Evolutionary conservation across 2,797 vertebrate genomes (phyloP).

Genomic region (Gymnoscopelus braueri): DNA sequence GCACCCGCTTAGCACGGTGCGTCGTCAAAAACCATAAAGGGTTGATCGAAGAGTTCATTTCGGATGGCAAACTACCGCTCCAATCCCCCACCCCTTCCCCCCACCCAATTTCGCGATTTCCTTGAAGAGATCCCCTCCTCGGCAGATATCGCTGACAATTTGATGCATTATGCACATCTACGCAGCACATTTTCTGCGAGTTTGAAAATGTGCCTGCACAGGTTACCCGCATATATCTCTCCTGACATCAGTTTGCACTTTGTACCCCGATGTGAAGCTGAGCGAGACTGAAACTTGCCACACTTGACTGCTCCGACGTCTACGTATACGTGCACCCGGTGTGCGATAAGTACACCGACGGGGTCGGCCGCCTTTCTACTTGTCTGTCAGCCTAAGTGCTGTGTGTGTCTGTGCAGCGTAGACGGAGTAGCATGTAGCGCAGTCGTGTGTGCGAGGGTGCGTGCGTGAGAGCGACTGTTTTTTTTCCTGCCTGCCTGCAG

Average conservation of each 20-base stretch:
- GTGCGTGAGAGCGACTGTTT: neutral
- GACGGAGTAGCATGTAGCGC: slow-evolving; percentile 21
- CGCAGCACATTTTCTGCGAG: neutral
- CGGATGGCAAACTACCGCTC: neutral
- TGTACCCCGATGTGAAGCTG: slow-evolving; percentile 1
- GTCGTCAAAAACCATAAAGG: slow-evolving; percentile 8
- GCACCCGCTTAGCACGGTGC: neutral
- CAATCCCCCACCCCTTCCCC: too few species aligned
- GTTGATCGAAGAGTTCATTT: neutral
- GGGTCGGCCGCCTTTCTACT: neutral
- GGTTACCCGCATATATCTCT: slow-evolving; percentile 31
- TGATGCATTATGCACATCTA: neutral
- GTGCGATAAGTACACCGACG: neutral
- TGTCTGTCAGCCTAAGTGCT: neutral
- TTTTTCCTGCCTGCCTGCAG: neutral
- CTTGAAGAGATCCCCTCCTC: too few species aligned
- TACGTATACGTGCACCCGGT: neutral
- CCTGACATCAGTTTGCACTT: slow-evolving; percentile 21
- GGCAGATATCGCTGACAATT: neutral
- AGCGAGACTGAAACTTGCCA: slow-evolving; percentile 20
- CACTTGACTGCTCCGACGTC: slow-evolving; percentile 4
- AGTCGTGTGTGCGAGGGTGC: slow-evolving; percentile 12
- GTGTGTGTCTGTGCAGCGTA: neutral
- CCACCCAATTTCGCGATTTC: too few species aligned
- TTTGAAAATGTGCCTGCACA: slow-evolving; percentile 16